Conservation (phyloP, 2,113 vertebrate species). For the Phrynocephalus versicolor region DNA sequence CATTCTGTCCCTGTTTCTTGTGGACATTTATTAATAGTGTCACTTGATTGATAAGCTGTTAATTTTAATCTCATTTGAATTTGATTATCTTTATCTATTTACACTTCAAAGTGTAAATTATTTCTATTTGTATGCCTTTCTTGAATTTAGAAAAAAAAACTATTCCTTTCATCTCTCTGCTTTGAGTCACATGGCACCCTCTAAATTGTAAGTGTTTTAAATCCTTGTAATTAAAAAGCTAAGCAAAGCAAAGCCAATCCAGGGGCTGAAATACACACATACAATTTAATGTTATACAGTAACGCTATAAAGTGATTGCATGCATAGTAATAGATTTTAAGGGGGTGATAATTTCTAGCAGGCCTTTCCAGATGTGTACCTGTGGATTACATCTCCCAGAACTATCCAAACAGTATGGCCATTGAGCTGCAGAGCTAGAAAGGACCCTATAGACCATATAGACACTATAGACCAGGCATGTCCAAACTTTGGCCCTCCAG, state of each 20-base stretch:
- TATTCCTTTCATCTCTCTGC: slow-evolving; percentile 33
- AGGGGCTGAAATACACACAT: slow-evolving; percentile 43
- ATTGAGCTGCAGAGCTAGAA: too few species aligned
- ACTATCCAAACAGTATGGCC: too few species aligned
- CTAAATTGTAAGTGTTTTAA: slow-evolving; percentile 23
- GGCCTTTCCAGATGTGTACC: too few species aligned
- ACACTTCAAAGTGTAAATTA: slow-evolving; percentile 60
- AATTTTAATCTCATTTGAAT: slow-evolving; percentile 66
- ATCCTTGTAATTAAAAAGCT: slow-evolving; percentile 54
- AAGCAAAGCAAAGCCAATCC: background rate
- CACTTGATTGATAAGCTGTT: slow-evolving; percentile 69
- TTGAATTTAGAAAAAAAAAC: slow-evolving; percentile 53
- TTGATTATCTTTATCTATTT: slow-evolving; percentile 71
- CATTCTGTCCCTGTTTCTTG: slow-evolving; percentile 54
- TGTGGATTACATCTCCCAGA: too few species aligned
- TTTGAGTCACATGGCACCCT: slow-evolving; percentile 5
- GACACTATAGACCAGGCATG: too few species aligned
- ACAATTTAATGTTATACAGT: slow-evolving; percentile 12
- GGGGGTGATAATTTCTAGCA: too few species aligned
- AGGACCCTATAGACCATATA: too few species aligned
- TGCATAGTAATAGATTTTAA: background rate
- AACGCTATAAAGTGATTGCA: background rate
- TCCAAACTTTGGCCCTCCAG: too few species aligned
- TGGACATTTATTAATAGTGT: slow-evolving; percentile 70
- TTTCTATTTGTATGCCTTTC: slow-evolving; percentile 11